Percentiles rank a stretch among this genome's conserved stretches.
These are phyloP conservation scores for Linyphia triangularis DNA, from an alignment of 2,888 invertebrate genomes.

Conservation along the genomic window DNA sequence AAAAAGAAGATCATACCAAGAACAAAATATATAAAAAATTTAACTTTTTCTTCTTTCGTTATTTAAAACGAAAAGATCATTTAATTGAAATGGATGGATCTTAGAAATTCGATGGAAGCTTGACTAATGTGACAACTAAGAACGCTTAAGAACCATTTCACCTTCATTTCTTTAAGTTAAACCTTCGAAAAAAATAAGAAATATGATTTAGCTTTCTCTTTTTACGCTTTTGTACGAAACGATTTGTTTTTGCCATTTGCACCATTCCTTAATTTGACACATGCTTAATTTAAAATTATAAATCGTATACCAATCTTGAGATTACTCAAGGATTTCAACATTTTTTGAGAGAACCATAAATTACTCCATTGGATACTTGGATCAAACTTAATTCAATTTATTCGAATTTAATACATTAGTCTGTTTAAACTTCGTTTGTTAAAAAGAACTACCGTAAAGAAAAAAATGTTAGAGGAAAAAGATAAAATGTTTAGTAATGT, in stretches of 20 bases:
- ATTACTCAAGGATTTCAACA: too few species aligned
- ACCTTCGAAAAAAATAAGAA: not conserved
- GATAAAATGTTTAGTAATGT: too few species aligned
- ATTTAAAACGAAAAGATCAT: conserved; percentile 17
- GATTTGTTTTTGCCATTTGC: conserved; percentile 38
- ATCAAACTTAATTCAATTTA: too few species aligned
- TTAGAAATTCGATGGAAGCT: conserved; percentile 5
- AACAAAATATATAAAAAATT: not conserved
- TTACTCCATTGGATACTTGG: too few species aligned
- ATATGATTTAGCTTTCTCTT: conserved; percentile 11
- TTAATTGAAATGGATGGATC: conserved; percentile 56
- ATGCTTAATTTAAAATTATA: conserved; percentile 23
- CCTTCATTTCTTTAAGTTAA: conserved; percentile 4
- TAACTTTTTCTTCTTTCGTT: not conserved
- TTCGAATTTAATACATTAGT: too few species aligned
- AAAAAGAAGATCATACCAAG: not conserved
- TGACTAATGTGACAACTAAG: conserved; percentile 46
- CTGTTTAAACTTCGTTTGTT: too few species aligned
- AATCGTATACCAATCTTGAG: conserved; percentile 4
- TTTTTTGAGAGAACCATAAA: too few species aligned
- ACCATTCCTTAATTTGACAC: not conserved
- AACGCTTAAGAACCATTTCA: conserved; percentile 12
- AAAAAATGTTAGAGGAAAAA: too few species aligned
- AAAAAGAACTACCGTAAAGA: too few species aligned
- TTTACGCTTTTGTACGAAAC: not conserved